A percentile compares a stretch with the other conserved stretches of the same genome.
These are phyloP conservation scores for Paradoxurus hermaphroditus DNA, from an alignment of 2,113 vertebrate genomes.

Conservation along the genomic window DNA sequence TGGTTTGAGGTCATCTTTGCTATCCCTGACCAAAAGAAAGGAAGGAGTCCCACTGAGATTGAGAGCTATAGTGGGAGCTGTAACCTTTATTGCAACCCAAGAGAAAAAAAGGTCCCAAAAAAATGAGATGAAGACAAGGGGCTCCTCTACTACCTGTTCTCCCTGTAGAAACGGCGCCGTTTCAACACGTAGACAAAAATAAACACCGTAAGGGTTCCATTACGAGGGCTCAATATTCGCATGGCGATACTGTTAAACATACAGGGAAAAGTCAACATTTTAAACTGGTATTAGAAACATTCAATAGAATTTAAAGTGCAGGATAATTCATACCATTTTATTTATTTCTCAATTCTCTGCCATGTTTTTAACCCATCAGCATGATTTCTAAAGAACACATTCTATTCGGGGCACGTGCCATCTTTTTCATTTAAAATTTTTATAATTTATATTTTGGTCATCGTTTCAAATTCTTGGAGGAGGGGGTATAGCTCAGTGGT, in stretches of 20 bases:
- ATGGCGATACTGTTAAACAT: not conserved
- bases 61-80: constrained; percentile 29
- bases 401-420: not conserved
- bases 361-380: not conserved
- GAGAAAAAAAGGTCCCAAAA: constrained; percentile 35
- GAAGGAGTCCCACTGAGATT: constrained; percentile 52
- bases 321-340: constrained; percentile 1
- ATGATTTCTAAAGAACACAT: not conserved
- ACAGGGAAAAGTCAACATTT: not conserved
- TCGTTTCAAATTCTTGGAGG: not conserved
- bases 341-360: constrained; percentile 17
- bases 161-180: not conserved
- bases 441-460: not conserved
- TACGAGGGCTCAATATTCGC: not conserved
- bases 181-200: constrained; percentile 2
- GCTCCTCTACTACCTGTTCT: not conserved
- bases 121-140: constrained; percentile 49
- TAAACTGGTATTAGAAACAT: not conserved
- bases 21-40: constrained; percentile 51
- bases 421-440: not conserved
- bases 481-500: too few species aligned
- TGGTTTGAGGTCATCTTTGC: constrained; percentile 63
- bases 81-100: constrained; percentile 36
- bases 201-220: not conserved
- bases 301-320: not conserved